Evolutionary conservation across 1,140 invertebrate species (phyloP).

Genomic region (Plectrocnemia conspersa): DNA sequence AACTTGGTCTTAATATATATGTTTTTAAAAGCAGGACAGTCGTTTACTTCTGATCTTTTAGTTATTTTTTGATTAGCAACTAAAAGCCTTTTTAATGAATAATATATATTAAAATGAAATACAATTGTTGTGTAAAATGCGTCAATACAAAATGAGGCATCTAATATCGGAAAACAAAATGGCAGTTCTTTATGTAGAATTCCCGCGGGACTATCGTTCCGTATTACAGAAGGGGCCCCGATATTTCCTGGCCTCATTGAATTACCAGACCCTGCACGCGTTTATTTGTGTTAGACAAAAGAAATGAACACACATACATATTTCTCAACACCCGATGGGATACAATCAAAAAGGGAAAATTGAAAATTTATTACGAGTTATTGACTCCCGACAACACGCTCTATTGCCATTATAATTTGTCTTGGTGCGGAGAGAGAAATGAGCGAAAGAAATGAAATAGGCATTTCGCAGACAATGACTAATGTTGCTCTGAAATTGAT

Average conservation of each 20-base stretch:
- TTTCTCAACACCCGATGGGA: slow-evolving; percentile 10
- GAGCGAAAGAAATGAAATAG: slow-evolving; percentile 19
- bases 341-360: slow-evolving; percentile 29
- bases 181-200: slow-evolving; percentile 22
- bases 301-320: slow-evolving; percentile 1
- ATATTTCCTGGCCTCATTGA: slow-evolving; percentile 26
- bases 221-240: slow-evolving; percentile 13
- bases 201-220: slow-evolving; percentile 26
- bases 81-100: no score
- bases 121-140: not conserved
- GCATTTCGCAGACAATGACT: slow-evolving; percentile 36
- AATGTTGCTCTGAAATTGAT: slow-evolving; percentile 36
- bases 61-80: no score
- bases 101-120: no score
- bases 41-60: no score
- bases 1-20: no score
- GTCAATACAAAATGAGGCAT: slow-evolving; percentile 4
- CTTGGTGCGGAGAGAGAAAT: slow-evolving; percentile 29
- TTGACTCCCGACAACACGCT: slow-evolving; percentile 27
- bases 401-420: slow-evolving; percentile 35
- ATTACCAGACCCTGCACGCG: slow-evolving; percentile 15
- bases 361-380: slow-evolving; percentile 35
- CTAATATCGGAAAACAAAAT: slow-evolving; percentile 8
- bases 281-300: slow-evolving; percentile 19
- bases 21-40: no score